These are phyloP conservation scores for Neocrepidodera transversa DNA, from an alignment of 2,888 invertebrate genomes.

Conservation along the genomic window DNA sequence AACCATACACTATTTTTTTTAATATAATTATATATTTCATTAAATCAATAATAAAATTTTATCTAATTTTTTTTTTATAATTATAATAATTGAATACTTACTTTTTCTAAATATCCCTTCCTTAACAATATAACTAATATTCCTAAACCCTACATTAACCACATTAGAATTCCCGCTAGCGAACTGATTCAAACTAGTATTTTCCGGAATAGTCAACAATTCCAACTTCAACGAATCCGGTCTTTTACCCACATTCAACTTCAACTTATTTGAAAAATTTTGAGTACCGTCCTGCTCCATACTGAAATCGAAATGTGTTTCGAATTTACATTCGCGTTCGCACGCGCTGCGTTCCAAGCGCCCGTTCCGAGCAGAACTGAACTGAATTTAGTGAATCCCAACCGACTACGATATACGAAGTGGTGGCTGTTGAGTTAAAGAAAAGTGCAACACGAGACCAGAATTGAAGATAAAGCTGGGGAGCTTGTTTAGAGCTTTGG, in stretches of 20 bases:
- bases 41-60: too few relatives aligned
- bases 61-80: too few relatives aligned
- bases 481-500: too few relatives aligned
- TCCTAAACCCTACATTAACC: conserved; percentile 71
- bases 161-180: conserved; percentile 35
- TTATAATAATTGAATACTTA: conserved; percentile 12
- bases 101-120: conserved; percentile 56
- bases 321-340: not conserved
- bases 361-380: too few relatives aligned
- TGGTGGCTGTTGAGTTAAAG: too few relatives aligned
- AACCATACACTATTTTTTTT: too few relatives aligned
- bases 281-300: conserved; percentile 31
- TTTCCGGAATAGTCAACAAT: conserved; percentile 52
- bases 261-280: conserved; percentile 19
- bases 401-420: too few relatives aligned
- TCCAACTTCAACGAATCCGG: conserved; percentile 56
- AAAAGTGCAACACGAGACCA: too few relatives aligned
- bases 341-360: conserved; percentile 2
- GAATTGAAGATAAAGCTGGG: too few relatives aligned
- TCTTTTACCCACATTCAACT: conserved; percentile 37
- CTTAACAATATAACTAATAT: conserved; percentile 71
- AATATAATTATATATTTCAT: too few relatives aligned
- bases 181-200: conserved; percentile 45
- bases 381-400: too few relatives aligned
- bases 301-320: conserved; percentile 1